phyloP scores from a whole-genome alignment of 2,888 invertebrate species.

The Watsonalla cultraria region DNA sequence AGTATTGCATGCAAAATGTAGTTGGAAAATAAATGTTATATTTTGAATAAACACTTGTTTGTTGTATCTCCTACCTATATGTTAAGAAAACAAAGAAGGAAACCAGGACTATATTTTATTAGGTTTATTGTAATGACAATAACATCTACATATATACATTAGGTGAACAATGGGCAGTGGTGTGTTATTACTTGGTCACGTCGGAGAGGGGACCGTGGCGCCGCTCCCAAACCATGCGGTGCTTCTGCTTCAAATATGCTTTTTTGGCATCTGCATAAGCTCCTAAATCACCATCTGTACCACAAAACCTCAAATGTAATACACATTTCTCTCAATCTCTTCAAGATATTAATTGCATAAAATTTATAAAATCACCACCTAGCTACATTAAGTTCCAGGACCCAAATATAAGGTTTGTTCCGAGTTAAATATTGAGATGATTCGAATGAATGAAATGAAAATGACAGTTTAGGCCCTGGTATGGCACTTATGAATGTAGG shows the following conservation, averaged over 20 bases:
- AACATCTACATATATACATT: conserved; percentile 38
- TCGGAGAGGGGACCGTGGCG: conserved; percentile 85
- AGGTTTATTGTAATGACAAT: conserved; percentile 37
- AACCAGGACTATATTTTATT: conserved; percentile 25
- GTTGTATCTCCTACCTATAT: conserved; percentile 9
- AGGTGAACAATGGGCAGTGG: conserved; percentile 5
- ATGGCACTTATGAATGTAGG: no score
- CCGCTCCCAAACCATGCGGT: conserved; percentile 98
- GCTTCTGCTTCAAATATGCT: conserved; percentile 98
- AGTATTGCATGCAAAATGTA: conserved; percentile 71
- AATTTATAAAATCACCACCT: no score
- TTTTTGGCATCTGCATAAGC: conserved; percentile 83
- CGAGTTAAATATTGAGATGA: no score
- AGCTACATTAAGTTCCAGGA: no score
- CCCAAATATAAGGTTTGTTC: no score
- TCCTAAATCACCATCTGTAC: conserved; percentile 95
- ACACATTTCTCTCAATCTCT: no score
- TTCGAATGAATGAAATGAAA: no score
- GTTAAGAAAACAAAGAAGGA: conserved; percentile 6
- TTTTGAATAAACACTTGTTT: conserved; percentile 40
- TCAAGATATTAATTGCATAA: no score
- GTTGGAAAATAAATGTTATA: conserved; percentile 75
- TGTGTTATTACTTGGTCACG: conserved; percentile 40
- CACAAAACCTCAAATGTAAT: background rate
- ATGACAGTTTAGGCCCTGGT: no score